phyloP scores from a whole-genome alignment of 2,797 vertebrate genomes.

The Arrhamphus sclerolepis region DNA sequence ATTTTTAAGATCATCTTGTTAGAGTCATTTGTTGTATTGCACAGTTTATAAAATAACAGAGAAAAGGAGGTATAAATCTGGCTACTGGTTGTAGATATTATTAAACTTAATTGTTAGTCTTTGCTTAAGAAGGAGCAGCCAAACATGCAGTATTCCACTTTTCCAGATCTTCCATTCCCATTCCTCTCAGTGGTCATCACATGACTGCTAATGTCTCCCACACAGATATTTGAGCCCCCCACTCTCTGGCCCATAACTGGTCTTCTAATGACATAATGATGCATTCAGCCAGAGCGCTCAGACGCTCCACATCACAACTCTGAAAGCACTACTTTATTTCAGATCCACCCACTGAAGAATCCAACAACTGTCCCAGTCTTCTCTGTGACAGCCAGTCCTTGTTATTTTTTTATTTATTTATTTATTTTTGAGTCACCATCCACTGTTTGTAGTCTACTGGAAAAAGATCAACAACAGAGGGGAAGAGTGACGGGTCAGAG shows the following conservation, averaged over 20 bases:
- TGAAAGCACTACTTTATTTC: conserved; percentile 59
- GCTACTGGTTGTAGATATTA: too few species aligned
- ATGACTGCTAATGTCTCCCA: conserved; percentile 22
- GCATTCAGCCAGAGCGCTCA: conserved; percentile 51
- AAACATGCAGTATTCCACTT: not conserved
- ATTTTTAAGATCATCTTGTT: too few species aligned
- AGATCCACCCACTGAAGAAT: conserved; percentile 40
- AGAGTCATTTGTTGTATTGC: too few species aligned
- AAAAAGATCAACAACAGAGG: conserved; percentile 28
- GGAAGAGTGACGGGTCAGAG: conserved; percentile 25
- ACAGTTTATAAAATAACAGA: not conserved
- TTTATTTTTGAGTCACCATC: conserved; percentile 32
- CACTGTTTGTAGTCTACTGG: conserved; percentile 44
- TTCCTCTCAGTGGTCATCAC: conserved; percentile 21
- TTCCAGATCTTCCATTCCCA: not conserved
- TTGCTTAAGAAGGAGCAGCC: not conserved
- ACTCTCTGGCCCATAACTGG: conserved; percentile 11
- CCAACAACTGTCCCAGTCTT: conserved; percentile 51
- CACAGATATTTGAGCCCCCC: conserved; percentile 30
- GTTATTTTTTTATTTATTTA: conserved; percentile 2
- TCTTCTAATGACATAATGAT: conserved; percentile 63
- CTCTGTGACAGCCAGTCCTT: conserved; percentile 42
- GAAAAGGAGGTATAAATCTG: not conserved
- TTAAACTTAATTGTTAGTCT: not conserved
- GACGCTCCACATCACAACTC: conserved; percentile 29